Conservation (phyloP, 1,140 invertebrate species). For the Frieseomelitta varia region DNA sequence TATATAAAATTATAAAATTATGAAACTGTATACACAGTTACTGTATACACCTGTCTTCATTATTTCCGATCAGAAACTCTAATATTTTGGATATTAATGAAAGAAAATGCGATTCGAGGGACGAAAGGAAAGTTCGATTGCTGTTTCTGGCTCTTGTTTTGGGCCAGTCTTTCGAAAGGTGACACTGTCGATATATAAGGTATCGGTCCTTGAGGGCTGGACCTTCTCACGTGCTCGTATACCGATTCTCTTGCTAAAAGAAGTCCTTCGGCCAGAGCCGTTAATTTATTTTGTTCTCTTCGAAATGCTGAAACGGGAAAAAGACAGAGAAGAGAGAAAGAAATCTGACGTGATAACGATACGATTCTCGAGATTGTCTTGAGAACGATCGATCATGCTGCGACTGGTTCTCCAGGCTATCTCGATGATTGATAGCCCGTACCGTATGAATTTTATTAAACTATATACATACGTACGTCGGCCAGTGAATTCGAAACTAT, state of each 20-base stretch:
- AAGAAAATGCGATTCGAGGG: not conserved
- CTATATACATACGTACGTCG: too few species aligned
- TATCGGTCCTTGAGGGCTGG: slow-evolving; percentile 13
- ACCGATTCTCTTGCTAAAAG: slow-evolving; percentile 1
- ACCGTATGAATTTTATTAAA: not conserved
- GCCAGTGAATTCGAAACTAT: not conserved
- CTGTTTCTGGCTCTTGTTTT: not conserved
- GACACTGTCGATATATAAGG: slow-evolving; percentile 20
- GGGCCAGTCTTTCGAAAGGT: slow-evolving; percentile 43
- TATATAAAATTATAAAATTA: not conserved
- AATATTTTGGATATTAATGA: not conserved
- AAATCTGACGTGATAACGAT: not conserved
- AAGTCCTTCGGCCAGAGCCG: not conserved
- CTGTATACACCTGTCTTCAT: not conserved
- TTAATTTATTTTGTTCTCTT: slow-evolving; percentile 16
- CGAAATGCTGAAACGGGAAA: not conserved
- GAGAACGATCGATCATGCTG: slow-evolving; percentile 22
- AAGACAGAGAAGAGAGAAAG: not conserved
- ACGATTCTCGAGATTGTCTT: not conserved
- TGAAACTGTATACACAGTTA: too few species aligned
- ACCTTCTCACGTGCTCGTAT: not conserved
- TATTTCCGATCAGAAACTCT: not conserved
- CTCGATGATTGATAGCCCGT: slow-evolving; percentile 23
- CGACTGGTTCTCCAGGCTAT: slow-evolving; percentile 2
- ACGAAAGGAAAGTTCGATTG: slow-evolving; percentile 10